A percentile compares a stretch with the other conserved stretches of the same genome.
Conservation (phyloP, 1,140 invertebrate species). For the Aphis craccivora region DNA sequence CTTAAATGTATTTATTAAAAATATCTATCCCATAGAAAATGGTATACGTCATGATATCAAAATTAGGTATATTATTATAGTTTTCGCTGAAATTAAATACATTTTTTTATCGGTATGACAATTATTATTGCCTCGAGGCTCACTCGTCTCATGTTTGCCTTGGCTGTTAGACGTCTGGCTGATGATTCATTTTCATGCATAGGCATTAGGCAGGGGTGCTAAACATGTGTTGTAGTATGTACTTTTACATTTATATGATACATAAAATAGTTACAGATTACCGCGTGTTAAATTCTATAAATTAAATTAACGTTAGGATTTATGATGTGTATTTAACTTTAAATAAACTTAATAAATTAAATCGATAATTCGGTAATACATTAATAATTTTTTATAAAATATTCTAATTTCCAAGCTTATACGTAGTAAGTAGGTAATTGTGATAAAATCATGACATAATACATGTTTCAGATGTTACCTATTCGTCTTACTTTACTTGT, state of each 20-base stretch:
- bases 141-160: conserved; percentile 52
- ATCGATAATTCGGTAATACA: neutral
- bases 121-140: conserved; percentile 32
- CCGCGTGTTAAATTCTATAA: neutral
- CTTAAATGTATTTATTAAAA: neutral
- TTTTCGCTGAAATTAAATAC: neutral
- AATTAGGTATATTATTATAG: neutral
- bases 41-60: neutral
- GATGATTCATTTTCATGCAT: conserved; percentile 40
- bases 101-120: conserved; percentile 6
- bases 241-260: neutral
- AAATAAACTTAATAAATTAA: neutral
- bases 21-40: neutral
- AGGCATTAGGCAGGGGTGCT: conserved; percentile 23
- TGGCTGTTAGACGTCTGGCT: conserved; percentile 33
- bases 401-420: neutral
- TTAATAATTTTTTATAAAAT: neutral
- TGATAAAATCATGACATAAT: neutral
- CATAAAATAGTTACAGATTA: neutral
- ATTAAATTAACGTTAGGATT: neutral
- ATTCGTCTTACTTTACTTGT: neutral
- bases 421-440: neutral
- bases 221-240: neutral
- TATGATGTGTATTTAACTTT: neutral
- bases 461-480: neutral